Evolutionary conservation across 2,113 vertebrate genomes (phyloP).

Genomic region (Prionailurus viverrinus): DNA sequence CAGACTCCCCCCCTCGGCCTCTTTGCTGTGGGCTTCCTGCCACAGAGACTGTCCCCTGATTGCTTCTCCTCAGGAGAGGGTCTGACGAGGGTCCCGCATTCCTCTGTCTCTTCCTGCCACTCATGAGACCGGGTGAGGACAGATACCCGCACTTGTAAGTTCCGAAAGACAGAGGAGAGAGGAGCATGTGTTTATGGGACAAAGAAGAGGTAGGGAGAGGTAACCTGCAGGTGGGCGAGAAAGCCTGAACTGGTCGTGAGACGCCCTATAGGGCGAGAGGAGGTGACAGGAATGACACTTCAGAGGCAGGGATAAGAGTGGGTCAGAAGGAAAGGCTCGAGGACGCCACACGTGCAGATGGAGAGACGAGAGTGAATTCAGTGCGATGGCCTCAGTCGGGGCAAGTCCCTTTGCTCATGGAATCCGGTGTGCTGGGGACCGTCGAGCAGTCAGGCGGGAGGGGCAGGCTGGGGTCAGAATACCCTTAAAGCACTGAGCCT

Average conservation of each 20-base stretch:
- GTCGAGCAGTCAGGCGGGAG: neutral
- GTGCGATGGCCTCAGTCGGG: neutral
- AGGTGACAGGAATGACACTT: rapidly evolving
- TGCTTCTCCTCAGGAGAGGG: neutral
- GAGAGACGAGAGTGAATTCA: neutral
- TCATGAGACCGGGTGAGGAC: neutral
- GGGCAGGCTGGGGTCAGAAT: neutral
- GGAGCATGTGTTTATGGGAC: neutral
- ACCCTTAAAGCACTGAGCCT: neutral
- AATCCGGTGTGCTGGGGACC: neutral
- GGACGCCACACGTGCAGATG: rapidly evolving
- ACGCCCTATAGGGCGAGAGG: rapidly evolving
- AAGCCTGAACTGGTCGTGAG: neutral
- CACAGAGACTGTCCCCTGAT: too few species aligned
- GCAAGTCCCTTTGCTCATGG: neutral
- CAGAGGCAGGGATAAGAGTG: neutral
- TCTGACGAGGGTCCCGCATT: neutral
- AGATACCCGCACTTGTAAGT: neutral
- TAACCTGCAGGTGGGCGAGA: rapidly evolving
- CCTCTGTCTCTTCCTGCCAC: too few species aligned
- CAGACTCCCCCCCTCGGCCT: neutral
- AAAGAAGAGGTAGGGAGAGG: neutral
- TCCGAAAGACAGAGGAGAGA: neutral
- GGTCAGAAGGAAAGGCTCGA: neutral
- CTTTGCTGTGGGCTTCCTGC: neutral